Evolutionary conservation across 2,797 vertebrate genomes (phyloP).

Genomic region (Odontamblyopus lacepedii): DNA sequence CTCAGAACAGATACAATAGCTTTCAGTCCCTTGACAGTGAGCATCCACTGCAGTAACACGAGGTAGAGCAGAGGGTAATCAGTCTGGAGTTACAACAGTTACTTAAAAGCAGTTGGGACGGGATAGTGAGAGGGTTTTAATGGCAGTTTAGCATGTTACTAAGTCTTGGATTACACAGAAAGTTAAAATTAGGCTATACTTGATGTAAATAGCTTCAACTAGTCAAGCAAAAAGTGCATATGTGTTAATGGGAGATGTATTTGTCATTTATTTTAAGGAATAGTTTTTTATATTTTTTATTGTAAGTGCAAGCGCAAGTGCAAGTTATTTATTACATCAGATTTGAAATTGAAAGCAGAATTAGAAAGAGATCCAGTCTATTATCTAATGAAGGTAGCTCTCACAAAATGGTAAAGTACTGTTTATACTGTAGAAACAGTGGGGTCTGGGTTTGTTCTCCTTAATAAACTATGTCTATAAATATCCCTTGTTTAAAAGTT

Average conservation of each 20-base stretch:
- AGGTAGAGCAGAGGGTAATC: background rate
- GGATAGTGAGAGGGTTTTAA: background rate
- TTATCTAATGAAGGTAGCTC: no score
- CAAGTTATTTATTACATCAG: no score
- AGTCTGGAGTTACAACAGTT: background rate
- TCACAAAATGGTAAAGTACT: background rate
- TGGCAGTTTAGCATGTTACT: background rate
- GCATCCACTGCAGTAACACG: slow-evolving; percentile 27
- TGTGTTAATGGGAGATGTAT: no score
- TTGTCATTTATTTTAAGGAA: background rate
- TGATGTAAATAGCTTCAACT: background rate
- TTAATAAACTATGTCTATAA: background rate
- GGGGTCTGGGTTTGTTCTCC: background rate
- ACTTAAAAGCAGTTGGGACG: background rate
- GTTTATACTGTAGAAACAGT: background rate
- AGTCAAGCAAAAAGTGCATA: background rate
- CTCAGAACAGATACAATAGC: slow-evolving; percentile 34
- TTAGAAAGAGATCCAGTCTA: no score
- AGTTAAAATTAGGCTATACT: background rate
- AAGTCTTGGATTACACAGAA: background rate
- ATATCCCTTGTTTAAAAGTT: background rate
- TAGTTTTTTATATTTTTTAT: background rate
- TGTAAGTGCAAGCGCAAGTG: no score
- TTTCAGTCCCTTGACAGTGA: slow-evolving; percentile 66
- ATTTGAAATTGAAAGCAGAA: no score